A percentile compares a stretch with the other conserved stretches of the same genome.
phyloP scores from a whole-genome alignment of 1,140 invertebrate genomes.

The Ostrea edulis region DNA sequence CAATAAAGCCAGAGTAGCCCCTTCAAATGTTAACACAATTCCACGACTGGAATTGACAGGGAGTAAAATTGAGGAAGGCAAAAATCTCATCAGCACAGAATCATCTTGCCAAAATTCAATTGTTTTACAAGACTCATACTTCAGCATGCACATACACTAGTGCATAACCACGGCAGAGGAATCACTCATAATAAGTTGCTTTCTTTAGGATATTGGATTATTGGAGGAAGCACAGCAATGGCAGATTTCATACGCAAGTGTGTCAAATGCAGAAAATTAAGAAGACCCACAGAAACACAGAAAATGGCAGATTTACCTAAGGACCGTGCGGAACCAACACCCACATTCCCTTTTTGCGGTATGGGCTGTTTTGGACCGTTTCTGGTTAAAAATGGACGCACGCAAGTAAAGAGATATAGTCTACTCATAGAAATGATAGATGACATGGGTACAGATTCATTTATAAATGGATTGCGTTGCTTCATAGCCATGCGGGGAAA shows the following conservation, averaged over 20 bases:
- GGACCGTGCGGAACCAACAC: conserved; percentile 43
- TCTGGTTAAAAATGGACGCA: neutral
- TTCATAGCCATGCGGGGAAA: conserved; percentile 57
- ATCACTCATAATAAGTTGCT: conserved; percentile 54
- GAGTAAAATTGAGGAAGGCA: conserved; percentile 38
- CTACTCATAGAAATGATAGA: conserved; percentile 62
- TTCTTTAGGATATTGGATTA: conserved; percentile 55
- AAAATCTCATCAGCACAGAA: conserved; percentile 38
- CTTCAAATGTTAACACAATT: conserved; percentile 53
- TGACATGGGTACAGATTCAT: conserved; percentile 59
- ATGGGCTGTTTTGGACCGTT: conserved; percentile 47
- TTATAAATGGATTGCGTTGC: conserved; percentile 61
- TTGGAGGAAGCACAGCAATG: conserved; percentile 46
- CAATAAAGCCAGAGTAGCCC: conserved; percentile 62
- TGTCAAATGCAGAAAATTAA: conserved; percentile 52
- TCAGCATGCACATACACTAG: no score
- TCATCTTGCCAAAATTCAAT: no score
- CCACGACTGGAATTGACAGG: conserved; percentile 58
- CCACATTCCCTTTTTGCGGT: conserved; percentile 55
- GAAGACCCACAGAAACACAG: conserved; percentile 42
- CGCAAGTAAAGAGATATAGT: conserved; percentile 50
- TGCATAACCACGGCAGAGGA: conserved; percentile 58
- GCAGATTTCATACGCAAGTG: conserved; percentile 46
- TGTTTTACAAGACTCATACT: no score
- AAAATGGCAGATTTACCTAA: conserved; percentile 59